A percentile compares a stretch with the other conserved stretches of the same genome.
Evolutionary conservation across 1,140 invertebrate genomes (phyloP).

Genomic region (Drosophila sturtevanti): DNA sequence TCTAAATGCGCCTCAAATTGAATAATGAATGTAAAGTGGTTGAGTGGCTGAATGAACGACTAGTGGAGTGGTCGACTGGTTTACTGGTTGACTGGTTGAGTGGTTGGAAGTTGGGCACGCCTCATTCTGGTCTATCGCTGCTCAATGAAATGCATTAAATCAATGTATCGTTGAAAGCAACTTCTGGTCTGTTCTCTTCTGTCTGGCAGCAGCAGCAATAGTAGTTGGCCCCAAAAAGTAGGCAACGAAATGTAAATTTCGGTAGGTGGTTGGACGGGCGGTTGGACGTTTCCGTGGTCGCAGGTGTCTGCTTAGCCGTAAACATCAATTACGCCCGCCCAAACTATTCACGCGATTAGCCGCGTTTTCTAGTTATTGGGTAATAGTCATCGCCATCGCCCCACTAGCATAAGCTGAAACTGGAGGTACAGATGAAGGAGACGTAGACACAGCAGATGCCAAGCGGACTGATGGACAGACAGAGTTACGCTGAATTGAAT

Average conservation of each 20-base stretch:
- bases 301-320: constrained; percentile 51
- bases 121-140: constrained; percentile 52
- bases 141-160: constrained; percentile 81
- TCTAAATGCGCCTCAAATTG: constrained; percentile 77
- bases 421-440: neutral
- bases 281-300: no score
- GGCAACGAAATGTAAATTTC: constrained; percentile 70
- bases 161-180: constrained; percentile 76
- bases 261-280: neutral
- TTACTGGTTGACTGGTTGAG: constrained; percentile 5
- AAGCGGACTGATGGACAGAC: neutral
- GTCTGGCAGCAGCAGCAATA: constrained; percentile 1
- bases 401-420: neutral
- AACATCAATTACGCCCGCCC: constrained; percentile 76
- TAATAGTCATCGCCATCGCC: constrained; percentile 46
- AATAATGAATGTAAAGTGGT: constrained; percentile 77
- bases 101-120: constrained; percentile 29
- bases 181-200: constrained; percentile 37
- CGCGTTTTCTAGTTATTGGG: constrained; percentile 72
- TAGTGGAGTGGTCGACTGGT: constrained; percentile 1
- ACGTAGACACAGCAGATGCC: neutral
- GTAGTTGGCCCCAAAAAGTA: constrained; percentile 47
- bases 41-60: constrained; percentile 38
- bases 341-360: constrained; percentile 81
- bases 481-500: constrained; percentile 75